phyloP scores from a whole-genome alignment of 2,113 vertebrate species.

The Epinephelus lanceolatus region DNA sequence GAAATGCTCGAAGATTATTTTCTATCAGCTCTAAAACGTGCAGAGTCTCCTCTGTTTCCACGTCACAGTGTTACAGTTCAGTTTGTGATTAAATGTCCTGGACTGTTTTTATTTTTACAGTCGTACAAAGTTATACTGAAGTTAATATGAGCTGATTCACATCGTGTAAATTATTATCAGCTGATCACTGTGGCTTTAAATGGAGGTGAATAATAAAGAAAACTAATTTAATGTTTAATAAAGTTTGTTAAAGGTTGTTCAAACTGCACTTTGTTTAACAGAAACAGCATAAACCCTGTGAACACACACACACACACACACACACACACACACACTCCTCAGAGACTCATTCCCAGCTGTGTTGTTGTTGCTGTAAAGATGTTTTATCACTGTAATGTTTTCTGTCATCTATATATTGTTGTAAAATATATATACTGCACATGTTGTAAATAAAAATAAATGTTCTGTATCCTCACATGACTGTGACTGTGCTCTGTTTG shows the following conservation, averaged over 20 bases:
- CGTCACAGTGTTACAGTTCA: not conserved
- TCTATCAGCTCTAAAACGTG: not conserved
- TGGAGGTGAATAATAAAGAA: not conserved
- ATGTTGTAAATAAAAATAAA: slow-evolving; percentile 47
- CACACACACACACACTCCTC: no score
- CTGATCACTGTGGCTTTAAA: not conserved
- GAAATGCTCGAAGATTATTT: not conserved
- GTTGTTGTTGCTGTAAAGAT: slow-evolving; percentile 18
- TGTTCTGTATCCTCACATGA: not conserved
- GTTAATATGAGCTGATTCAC: not conserved
- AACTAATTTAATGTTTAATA: not conserved
- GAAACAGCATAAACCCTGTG: not conserved
- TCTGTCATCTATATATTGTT: slow-evolving; percentile 13
- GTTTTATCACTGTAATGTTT: slow-evolving; percentile 2
- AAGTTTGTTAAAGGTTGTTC: not conserved
- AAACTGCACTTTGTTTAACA: slow-evolving; percentile 27
- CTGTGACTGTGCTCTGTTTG: slow-evolving; percentile 4
- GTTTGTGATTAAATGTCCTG: not conserved
- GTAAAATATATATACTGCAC: slow-evolving; percentile 32
- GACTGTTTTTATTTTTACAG: not conserved
- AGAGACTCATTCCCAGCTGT: not conserved
- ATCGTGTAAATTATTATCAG: not conserved
- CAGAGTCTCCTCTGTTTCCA: not conserved
- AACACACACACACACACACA: not conserved
- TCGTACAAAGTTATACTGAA: not conserved